Percentiles rank a stretch among this genome's conserved stretches.
Evolutionary conservation across 92 coral and sea anemone genomes (phyloP).

Genomic region (Pocillopora grandis): DNA sequence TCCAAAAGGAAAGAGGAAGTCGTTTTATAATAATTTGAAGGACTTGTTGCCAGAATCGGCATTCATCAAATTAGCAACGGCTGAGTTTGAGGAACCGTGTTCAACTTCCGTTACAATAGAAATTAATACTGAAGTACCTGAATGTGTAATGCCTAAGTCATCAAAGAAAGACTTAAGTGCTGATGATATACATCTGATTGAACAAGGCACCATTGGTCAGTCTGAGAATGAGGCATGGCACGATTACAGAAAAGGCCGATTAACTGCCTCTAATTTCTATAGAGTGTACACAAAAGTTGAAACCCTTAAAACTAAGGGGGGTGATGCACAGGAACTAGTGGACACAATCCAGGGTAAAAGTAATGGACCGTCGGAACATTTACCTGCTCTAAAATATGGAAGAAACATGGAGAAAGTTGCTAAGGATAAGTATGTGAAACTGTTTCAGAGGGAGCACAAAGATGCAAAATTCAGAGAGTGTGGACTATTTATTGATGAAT

Average conservation of each 20-base stretch:
- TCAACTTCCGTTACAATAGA: too few relatives aligned
- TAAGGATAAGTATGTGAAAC: conserved; percentile 45
- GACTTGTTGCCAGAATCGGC: conserved; percentile 11
- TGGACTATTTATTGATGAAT: conserved; percentile 58
- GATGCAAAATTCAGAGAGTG: conserved; percentile 54
- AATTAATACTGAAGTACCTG: too few relatives aligned
- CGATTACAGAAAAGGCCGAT: conserved; percentile 43
- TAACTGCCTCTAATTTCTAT: conserved; percentile 60
- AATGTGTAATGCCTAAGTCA: too few relatives aligned
- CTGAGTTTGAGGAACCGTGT: too few relatives aligned
- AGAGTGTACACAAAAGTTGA: conserved; percentile 54
- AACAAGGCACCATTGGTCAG: conserved; percentile 58
- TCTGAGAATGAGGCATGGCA: conserved; percentile 52
- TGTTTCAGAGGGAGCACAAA: conserved; percentile 55
- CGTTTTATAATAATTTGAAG: conserved; percentile 32
- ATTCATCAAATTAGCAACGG: too few relatives aligned
- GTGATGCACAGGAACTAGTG: conserved; percentile 49
- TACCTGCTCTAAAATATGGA: conserved; percentile 63
- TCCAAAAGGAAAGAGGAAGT: conserved; percentile 37
- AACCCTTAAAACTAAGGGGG: conserved; percentile 45
- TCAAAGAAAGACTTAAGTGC: conserved; percentile 41
- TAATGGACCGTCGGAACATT: conserved; percentile 49
- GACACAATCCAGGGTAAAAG: conserved; percentile 32
- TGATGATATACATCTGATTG: conserved; percentile 44
- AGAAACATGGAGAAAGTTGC: conserved; percentile 57